Conservation (phyloP, 2,797 vertebrate species). For the Meriones psammophilus region DNA sequence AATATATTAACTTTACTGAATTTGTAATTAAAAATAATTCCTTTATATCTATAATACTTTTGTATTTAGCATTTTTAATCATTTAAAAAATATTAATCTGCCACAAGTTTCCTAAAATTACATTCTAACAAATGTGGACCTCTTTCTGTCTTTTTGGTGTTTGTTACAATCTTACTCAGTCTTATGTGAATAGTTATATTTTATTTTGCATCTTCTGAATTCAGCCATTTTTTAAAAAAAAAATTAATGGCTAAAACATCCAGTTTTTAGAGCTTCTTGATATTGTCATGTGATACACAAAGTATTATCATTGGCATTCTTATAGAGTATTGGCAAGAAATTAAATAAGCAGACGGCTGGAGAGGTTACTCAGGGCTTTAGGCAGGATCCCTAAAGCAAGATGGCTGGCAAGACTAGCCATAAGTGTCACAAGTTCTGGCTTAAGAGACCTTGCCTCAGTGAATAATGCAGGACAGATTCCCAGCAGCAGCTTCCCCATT, state of each 20-base stretch:
- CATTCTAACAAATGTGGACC: not conserved
- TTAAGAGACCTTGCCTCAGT: not conserved
- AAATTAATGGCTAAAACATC: not conserved
- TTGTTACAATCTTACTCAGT: not conserved
- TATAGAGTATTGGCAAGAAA: not conserved
- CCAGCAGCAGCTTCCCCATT: not conserved
- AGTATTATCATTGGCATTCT: not conserved
- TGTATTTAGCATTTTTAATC: not conserved
- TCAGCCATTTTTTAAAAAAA: not conserved
- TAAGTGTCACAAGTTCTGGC: not conserved
- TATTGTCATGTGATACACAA: not conserved
- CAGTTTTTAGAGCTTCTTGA: not conserved
- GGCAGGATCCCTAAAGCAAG: not conserved
- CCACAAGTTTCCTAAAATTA: not conserved
- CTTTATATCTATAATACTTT: not conserved
- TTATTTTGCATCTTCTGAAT: not conserved
- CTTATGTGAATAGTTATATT: not conserved
- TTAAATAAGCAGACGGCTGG: not conserved
- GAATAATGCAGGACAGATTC: not conserved
- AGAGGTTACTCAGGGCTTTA: not conserved
- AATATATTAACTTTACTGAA: not conserved
- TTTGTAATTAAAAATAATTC: not conserved
- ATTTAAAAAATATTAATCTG: slow-evolving; percentile 11
- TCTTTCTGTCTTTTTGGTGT: not conserved
- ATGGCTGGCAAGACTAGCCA: not conserved